Evolutionary conservation across 2,797 vertebrate species (phyloP).

Genomic region (Sebastes alutus): DNA sequence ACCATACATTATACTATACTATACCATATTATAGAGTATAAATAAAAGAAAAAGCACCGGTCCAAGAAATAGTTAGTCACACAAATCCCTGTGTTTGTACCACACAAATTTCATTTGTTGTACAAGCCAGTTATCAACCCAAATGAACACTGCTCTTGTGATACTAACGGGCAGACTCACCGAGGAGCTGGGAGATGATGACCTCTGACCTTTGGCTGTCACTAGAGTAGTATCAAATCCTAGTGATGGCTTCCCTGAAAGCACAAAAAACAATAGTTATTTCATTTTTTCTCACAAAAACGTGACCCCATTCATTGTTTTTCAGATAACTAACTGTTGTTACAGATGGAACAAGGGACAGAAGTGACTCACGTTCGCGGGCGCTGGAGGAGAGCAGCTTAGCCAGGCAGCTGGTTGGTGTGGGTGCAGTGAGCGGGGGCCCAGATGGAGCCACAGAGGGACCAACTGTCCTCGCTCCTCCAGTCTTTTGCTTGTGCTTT

Average conservation of each 20-base stretch:
- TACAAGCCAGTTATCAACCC: background rate
- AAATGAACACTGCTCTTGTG: background rate
- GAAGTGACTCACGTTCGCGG: conserved; percentile 73
- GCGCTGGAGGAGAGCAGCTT: conserved; percentile 83
- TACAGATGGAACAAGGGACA: background rate
- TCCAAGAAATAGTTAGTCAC: background rate
- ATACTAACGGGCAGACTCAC: conserved; percentile 61
- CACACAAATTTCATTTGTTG: background rate
- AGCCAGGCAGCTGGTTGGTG: conserved; percentile 83
- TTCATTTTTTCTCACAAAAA: background rate
- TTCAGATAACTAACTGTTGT: background rate
- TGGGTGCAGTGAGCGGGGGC: conserved; percentile 18
- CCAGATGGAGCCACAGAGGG: conserved; percentile 14
- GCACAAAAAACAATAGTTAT: conserved; percentile 2
- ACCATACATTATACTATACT: background rate
- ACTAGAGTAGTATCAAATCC: conserved; percentile 65
- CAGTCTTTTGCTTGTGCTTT: conserved; percentile 77
- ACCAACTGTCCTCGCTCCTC: conserved; percentile 47
- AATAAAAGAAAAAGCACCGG: background rate
- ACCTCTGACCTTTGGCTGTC: conserved; percentile 69
- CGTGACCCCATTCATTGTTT: background rate
- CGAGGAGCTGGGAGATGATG: conserved; percentile 70
- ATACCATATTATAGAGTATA: background rate
- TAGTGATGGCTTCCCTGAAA: conserved; percentile 76
- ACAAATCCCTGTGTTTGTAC: background rate